These are phyloP conservation scores for Etia nguti DNA, from an alignment of 2,113 vertebrate species.

Conservation along the genomic window DNA sequence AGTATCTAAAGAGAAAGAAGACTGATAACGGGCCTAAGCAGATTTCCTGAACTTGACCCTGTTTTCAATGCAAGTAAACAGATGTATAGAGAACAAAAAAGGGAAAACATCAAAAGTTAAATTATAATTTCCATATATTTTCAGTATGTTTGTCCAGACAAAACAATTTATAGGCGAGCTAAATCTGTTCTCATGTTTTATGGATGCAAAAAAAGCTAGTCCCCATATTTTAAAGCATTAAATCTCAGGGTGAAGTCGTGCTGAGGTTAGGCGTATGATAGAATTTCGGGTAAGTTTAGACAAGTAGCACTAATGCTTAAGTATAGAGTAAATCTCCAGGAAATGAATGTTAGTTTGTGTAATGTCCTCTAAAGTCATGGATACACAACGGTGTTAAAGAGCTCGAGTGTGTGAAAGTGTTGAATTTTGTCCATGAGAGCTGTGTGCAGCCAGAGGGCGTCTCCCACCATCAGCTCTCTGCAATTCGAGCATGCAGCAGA, in stretches of 20 bases:
- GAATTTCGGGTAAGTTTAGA: background rate
- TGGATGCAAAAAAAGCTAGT: background rate
- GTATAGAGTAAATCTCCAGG: background rate
- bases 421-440: background rate
- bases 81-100: background rate
- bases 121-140: background rate
- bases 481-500: slow-evolving; percentile 24
- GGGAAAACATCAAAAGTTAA: background rate
- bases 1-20: background rate
- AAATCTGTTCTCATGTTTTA: background rate
- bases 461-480: slow-evolving; percentile 42
- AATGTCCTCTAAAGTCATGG: background rate
- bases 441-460: slow-evolving; percentile 29
- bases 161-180: background rate
- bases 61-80: background rate
- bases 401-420: background rate
- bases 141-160: background rate
- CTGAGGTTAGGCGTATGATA: background rate
- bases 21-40: background rate
- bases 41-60: background rate
- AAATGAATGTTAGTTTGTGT: background rate
- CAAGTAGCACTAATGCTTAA: background rate
- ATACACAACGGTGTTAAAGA: background rate
- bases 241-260: background rate
- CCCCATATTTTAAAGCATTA: background rate